A percentile compares a stretch with the other conserved stretches of the same genome.
phyloP scores from a whole-genome alignment of 2,888 invertebrate genomes.

The Thalpophila matura region DNA sequence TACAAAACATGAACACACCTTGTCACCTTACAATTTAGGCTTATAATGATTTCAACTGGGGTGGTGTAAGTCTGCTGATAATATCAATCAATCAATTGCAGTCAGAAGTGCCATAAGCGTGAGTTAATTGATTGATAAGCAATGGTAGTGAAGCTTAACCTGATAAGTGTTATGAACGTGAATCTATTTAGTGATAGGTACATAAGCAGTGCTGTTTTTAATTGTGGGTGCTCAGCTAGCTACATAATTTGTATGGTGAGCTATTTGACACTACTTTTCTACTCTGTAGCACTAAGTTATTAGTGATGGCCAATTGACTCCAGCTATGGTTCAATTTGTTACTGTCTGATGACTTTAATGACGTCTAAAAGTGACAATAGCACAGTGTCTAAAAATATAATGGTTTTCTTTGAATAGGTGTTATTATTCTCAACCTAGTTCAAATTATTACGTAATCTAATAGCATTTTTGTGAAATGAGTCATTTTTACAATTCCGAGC shows the following conservation, averaged over 20 bases:
- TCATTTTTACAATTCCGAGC: too few species aligned
- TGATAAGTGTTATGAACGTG: neutral
- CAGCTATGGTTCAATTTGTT: neutral
- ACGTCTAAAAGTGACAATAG: neutral
- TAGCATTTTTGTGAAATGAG: too few species aligned
- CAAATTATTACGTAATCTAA: neutral
- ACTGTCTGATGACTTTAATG: slow-evolving; percentile 1
- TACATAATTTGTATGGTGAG: neutral
- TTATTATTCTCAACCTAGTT: neutral
- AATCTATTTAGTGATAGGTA: neutral
- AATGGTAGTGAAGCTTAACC: neutral
- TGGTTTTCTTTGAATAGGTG: neutral
- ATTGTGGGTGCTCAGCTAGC: neutral
- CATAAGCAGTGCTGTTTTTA: slow-evolving; percentile 3
- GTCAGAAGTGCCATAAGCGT: too few species aligned
- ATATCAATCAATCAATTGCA: too few species aligned
- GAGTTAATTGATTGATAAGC: too few species aligned
- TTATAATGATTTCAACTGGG: too few species aligned
- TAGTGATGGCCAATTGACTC: slow-evolving; percentile 6
- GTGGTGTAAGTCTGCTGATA: too few species aligned
- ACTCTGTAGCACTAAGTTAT: slow-evolving; percentile 7
- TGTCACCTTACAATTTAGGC: too few species aligned
- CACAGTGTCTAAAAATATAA: neutral
- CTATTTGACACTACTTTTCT: slow-evolving; percentile 1
- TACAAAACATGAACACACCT: too few species aligned